A percentile compares a stretch with the other conserved stretches of the same genome.
These are phyloP conservation scores for Aegotheles bennettii DNA, from an alignment of 2,113 vertebrate species.

Conservation along the genomic window DNA sequence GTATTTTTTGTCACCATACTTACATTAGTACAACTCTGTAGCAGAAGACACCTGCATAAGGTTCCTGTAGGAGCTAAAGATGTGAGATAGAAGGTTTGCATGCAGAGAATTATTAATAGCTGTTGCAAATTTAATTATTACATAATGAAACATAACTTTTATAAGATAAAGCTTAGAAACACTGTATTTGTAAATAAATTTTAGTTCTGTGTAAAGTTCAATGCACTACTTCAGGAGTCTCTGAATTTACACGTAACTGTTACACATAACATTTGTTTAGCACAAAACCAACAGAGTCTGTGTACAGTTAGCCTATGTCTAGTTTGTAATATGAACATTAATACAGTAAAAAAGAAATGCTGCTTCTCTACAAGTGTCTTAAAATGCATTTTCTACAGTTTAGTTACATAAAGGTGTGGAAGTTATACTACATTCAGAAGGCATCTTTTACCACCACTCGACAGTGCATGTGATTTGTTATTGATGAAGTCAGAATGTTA, in stretches of 20 bases:
- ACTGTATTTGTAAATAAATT: background rate
- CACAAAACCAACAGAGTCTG: background rate
- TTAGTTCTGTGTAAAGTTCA: background rate
- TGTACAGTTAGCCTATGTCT: background rate
- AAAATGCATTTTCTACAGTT: background rate
- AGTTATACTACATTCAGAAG: background rate
- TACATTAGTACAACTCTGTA: background rate
- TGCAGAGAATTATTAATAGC: background rate
- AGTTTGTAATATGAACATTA: background rate
- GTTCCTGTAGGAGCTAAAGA: background rate
- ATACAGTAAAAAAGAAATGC: background rate
- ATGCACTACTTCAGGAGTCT: background rate
- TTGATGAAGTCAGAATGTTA: background rate
- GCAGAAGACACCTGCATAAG: background rate
- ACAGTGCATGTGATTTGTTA: background rate
- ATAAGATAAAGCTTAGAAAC: background rate
- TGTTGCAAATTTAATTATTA: background rate
- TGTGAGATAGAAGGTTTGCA: background rate
- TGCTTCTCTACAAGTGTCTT: background rate
- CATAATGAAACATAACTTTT: background rate
- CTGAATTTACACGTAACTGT: background rate
- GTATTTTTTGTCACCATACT: background rate
- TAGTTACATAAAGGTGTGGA: rapidly evolving
- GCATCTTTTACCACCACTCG: background rate
- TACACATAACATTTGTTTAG: too few relatives aligned